Conservation (phyloP, 2,797 vertebrate species). For the Discoglossus pictus region DNA sequence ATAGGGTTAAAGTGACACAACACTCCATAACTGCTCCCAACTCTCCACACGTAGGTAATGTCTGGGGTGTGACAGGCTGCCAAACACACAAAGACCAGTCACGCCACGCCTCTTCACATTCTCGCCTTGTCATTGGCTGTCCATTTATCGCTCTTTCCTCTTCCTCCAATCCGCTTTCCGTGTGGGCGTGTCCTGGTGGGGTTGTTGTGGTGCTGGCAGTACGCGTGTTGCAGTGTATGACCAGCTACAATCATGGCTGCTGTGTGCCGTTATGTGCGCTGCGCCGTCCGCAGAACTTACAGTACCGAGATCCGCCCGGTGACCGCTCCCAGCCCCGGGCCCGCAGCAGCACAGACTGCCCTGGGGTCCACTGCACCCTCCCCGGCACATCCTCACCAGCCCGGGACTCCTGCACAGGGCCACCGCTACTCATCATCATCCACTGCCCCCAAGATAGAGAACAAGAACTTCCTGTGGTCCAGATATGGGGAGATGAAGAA, state of each 20-base stretch:
- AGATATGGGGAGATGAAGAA: slow-evolving; percentile 71
- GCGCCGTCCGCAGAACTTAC: slow-evolving; percentile 8
- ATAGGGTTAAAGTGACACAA: too few species aligned
- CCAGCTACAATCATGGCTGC: not conserved
- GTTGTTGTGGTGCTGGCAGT: not conserved
- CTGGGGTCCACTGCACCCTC: slow-evolving; percentile 53
- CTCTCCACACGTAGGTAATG: too few species aligned
- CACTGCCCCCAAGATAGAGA: slow-evolving; percentile 56
- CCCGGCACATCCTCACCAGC: slow-evolving; percentile 10
- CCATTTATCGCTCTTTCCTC: too few species aligned
- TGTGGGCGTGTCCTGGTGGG: not conserved
- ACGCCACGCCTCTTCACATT: too few species aligned
- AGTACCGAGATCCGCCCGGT: not conserved
- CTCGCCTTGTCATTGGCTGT: too few species aligned
- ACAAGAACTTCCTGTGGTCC: slow-evolving; percentile 66
- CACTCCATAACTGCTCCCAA: too few species aligned
- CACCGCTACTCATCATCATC: slow-evolving; percentile 63
- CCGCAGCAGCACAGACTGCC: slow-evolving; percentile 35
- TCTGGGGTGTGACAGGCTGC: too few species aligned
- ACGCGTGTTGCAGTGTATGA: slow-evolving; percentile 18
- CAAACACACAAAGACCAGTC: too few species aligned
- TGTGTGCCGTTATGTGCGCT: not conserved
- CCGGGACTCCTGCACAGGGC: slow-evolving; percentile 44
- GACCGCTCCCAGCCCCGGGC: slow-evolving; percentile 23
- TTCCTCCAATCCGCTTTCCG: too few species aligned